These are phyloP conservation scores for Cygnus buccinator DNA, from an alignment of 2,113 vertebrate genomes.

Conservation along the genomic window DNA sequence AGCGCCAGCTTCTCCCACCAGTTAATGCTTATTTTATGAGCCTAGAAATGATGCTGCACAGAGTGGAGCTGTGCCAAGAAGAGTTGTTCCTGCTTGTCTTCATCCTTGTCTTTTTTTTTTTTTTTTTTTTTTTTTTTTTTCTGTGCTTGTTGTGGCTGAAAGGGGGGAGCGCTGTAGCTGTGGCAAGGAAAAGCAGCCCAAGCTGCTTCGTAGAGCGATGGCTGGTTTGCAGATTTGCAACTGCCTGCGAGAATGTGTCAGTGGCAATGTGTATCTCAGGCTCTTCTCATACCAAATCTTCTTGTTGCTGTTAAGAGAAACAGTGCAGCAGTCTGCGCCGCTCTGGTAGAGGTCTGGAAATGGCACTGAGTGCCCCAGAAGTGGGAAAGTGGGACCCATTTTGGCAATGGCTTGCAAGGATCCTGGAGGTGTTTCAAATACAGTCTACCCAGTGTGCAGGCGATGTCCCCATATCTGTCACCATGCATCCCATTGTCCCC, in stretches of 20 bases:
- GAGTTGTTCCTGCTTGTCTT: conserved; percentile 45
- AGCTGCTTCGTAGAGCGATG: not conserved
- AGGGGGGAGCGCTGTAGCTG: not conserved
- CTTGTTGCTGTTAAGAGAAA: not conserved
- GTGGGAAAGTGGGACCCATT: not conserved
- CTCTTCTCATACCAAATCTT: not conserved
- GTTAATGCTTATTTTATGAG: conserved; percentile 53
- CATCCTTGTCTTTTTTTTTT: not conserved
- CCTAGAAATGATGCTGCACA: not conserved
- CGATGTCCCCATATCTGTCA: not conserved
- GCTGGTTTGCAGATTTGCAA: not conserved
- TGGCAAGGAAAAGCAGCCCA: not conserved
- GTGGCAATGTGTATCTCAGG: not conserved
- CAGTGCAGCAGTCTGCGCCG: not conserved
- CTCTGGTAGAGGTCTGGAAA: not conserved
- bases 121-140: not conserved
- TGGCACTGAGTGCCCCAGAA: not conserved
- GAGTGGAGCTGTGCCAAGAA: conserved; percentile 24
- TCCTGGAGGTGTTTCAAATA: not conserved
- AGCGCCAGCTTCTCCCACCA: not conserved
- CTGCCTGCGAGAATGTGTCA: not conserved
- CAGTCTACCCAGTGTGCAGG: not conserved
- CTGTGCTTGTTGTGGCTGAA: not conserved
- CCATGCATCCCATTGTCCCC: not conserved
- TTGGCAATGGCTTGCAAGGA: not conserved